Evolutionary conservation across 2,113 vertebrate genomes (phyloP), one percentile per base, ranked within the genome.

Genomic region (Eidolon helvum): DNA sequence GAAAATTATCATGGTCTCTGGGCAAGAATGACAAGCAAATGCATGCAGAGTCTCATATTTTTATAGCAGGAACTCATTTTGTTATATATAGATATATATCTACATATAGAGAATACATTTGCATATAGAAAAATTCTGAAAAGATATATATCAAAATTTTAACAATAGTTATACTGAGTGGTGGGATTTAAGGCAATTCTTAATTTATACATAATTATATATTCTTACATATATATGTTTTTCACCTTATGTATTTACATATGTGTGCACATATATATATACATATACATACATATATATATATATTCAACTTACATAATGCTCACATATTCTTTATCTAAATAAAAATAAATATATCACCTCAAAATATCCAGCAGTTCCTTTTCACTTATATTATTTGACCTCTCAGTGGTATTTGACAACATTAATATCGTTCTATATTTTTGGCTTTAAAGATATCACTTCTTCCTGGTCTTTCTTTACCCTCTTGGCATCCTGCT

Each of bases 41-140:
- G 88, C 57, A 95, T 95, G 55, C 61, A 95, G 28, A 55, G 40
- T 83, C 59, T 59, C 35, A 45, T 91, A 96, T 83, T 95, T 97
- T 97, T 95, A 91, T 61, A 88, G 68, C 48, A 86, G 87, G 82
- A 96, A 89, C 50, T 96, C 88, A 97, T 91, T 96, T 82, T 97
- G 71, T 91, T 97, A 98, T 91, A 97, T 92, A 93, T 69, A 91
- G 84, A 90, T 53, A 87, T 78, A 50, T 78, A 87, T 96, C 83
- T 94, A 93, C 79, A 94, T 83, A 78, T 50, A 91, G 82, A 87
- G 83, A 94, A 86, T 91, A 90, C 69, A 97, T 97, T 90, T 97
- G 85, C 95, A 97, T 96, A 92, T n/a, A 96, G 66, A 95, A 97
- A 91, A 94, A 86, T 24, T 90, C 83, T 95, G 65, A 14, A 93